Evolutionary conservation across 2,888 invertebrate species (phyloP), one percentile per base, ranked within the genome.

Genomic region (Cantharis rufa): DNA sequence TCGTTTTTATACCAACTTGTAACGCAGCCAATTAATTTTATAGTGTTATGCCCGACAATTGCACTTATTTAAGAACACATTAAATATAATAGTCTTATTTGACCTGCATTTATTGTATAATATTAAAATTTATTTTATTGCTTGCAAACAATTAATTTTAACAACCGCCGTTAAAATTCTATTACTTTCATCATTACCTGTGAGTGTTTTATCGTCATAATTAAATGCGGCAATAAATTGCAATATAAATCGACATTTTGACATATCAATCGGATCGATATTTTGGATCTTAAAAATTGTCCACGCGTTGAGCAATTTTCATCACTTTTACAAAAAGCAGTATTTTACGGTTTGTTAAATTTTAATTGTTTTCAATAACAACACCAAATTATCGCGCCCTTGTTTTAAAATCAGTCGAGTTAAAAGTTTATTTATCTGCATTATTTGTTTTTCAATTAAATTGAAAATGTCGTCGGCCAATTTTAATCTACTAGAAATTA

Each of bases 401-500:
- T 48, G 48, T 48, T 48, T n/a, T 5, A 48, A 48, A 48, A 48
- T 48, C 48, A 48, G 48, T n/a, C 48, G 48, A 48, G 48, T 48
- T 48, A 48, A 48, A n/a, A 48, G 48, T 48, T 48, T 48, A 48
- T 48, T 48, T 48, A 48, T 48, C 48, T 48, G n/a, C 48, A 48
- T 48, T 48, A 66, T 66, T 66, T 24, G 64, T 66, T 66, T 66
- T 21, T 66, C 64, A 66, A 66, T 24, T 66, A 21, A 66, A 66
- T 66, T 66, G 24, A 18, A 21, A 66, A 24, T 66, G 64, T 66
- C 24, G 64, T 66, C 64, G 64, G 64, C 24, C 21, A 18, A 66
- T 66, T 66, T 66, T 66, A 66, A 66, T 66, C 64, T 66, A 15
- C 21, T 21, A 66, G 64, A 18, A 66, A 66, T 66, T 66, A 66